Conservation (phyloP, 2,113 vertebrate genomes). For the Procavia capensis region DNA sequence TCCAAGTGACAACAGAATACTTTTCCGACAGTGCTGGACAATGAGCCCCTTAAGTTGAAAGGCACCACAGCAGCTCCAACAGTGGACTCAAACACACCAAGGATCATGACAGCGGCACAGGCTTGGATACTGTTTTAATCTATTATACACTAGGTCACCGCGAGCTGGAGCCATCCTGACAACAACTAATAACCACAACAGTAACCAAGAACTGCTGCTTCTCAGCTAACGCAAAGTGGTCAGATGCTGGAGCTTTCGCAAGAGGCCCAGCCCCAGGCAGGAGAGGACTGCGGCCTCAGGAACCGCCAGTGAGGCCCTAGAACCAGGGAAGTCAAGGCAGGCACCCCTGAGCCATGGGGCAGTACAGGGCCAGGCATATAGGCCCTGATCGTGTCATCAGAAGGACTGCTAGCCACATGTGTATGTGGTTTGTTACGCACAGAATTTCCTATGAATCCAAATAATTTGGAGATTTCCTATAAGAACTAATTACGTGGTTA, state of each 20-base stretch:
- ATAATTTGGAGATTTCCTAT: not conserved
- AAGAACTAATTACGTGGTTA: not conserved
- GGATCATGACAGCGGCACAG: not conserved
- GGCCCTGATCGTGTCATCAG: not conserved
- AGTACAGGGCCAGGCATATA: no score
- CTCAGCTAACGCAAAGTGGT: not conserved
- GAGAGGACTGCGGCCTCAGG: not conserved
- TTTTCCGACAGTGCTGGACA: not conserved
- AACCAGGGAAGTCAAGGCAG: not conserved
- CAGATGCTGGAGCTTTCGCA: not conserved
- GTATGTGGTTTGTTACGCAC: not conserved
- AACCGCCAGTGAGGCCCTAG: not conserved
- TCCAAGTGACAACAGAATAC: not conserved
- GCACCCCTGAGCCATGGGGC: not conserved
- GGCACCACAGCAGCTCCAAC: not conserved
- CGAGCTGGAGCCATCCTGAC: not conserved
- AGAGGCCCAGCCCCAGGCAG: not conserved
- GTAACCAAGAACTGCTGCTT: not conserved
- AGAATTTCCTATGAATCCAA: not conserved
- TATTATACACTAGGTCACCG: not conserved
- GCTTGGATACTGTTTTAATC: not conserved
- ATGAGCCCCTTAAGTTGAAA: not conserved
- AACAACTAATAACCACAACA: not conserved
- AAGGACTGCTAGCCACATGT: not conserved
- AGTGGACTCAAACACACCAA: not conserved